phyloP scores from a whole-genome alignment of 2,797 vertebrate genomes.

The Petrocephalus schoutedeni region DNA sequence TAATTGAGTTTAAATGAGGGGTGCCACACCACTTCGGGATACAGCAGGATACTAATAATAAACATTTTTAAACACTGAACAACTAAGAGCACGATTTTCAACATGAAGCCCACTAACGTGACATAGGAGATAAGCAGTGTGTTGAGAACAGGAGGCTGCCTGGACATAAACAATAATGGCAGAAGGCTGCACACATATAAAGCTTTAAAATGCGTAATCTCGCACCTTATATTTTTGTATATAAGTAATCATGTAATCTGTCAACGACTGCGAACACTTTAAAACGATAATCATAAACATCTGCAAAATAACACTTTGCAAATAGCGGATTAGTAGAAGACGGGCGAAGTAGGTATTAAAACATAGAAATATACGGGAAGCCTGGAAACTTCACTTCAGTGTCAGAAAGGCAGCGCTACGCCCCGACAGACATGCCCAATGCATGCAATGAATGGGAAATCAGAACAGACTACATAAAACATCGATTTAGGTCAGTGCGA shows the following conservation, averaged over 20 bases:
- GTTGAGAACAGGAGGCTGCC: neutral
- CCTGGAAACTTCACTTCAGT: neutral
- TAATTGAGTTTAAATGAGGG: neutral
- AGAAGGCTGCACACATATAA: neutral
- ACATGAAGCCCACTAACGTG: no score
- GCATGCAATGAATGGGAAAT: neutral
- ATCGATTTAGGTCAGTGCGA: neutral
- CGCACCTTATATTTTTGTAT: neutral
- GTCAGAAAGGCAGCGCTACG: neutral
- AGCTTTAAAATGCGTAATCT: neutral
- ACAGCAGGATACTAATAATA: no score
- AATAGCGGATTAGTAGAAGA: neutral
- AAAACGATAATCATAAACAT: neutral
- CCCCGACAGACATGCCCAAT: neutral
- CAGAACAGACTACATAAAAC: neutral
- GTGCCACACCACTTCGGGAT: no score
- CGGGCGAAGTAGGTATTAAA: neutral
- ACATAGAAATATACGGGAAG: neutral
- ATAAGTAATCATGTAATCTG: neutral
- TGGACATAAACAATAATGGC: neutral
- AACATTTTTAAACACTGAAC: no score
- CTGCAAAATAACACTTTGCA: neutral
- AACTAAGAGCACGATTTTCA: no score
- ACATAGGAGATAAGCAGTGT: neutral
- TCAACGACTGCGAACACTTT: neutral